These are phyloP conservation scores for Vireo altiloquus DNA, from an alignment of 2,113 vertebrate genomes.

Conservation along the genomic window DNA sequence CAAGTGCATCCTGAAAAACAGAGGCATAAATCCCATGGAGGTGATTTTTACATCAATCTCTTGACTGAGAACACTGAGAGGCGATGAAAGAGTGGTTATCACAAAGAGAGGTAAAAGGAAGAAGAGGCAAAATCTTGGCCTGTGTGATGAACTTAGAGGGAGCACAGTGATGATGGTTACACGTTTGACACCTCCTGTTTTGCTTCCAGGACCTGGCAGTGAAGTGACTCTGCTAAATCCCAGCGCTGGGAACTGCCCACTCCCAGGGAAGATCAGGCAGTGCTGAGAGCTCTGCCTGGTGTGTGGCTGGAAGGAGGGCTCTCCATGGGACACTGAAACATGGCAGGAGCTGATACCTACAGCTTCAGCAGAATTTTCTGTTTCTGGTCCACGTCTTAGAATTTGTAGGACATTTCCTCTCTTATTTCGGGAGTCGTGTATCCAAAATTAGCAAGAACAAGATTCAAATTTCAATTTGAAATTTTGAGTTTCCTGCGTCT, in stretches of 20 bases:
- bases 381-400: neutral
- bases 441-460: neutral
- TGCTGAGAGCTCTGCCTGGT: rapidly evolving
- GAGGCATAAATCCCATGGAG: neutral
- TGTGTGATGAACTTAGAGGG: neutral
- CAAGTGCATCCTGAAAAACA: neutral
- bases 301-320: neutral
- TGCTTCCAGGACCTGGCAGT: neutral
- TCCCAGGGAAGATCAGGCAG: rapidly evolving
- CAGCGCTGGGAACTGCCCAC: neutral
- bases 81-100: neutral
- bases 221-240: neutral
- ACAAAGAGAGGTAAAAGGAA: neutral
- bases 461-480: neutral
- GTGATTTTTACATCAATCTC: neutral
- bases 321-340: rapidly evolving
- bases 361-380: neutral
- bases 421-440: neutral
- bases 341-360: neutral
- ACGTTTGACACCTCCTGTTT: neutral
- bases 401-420: neutral
- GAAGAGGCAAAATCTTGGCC: neutral
- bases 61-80: neutral
- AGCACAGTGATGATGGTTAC: neutral
- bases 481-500: neutral